A percentile compares a stretch with the other conserved stretches of the same genome.
phyloP scores from a whole-genome alignment of 2,113 vertebrate genomes.

The Indri indri region DNA sequence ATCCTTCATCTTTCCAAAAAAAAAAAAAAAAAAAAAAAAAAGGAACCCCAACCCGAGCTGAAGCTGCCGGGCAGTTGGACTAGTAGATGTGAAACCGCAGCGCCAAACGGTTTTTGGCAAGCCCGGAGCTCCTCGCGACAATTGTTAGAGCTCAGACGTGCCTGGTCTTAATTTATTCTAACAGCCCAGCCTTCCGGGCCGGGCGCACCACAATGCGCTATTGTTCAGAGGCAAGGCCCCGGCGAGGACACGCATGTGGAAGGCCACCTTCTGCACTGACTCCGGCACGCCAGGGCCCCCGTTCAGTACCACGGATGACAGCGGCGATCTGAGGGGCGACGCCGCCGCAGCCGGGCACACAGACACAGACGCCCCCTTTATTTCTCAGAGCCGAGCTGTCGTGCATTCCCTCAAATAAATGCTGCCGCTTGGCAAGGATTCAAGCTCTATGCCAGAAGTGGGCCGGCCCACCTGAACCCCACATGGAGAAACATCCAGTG shows the following conservation, averaged over 20 bases:
- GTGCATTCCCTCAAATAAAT: not conserved
- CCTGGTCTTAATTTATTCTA: not conserved
- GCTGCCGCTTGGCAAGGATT: not conserved
- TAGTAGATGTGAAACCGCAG: not conserved
- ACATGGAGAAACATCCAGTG: not conserved
- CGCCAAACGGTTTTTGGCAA: not conserved
- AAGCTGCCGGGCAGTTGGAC: not conserved
- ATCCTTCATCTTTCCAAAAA: not conserved
- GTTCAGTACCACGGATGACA: rapidly evolving
- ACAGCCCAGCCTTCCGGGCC: not conserved
- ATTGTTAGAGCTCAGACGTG: rapidly evolving
- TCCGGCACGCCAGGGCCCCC: rapidly evolving
- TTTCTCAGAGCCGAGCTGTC: not conserved
- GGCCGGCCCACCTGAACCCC: not conserved
- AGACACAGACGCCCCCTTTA: not conserved
- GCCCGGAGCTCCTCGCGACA: rapidly evolving
- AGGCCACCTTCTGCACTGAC: rapidly evolving
- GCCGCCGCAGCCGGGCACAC: rapidly evolving
- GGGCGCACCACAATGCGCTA: rapidly evolving
- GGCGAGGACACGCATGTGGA: rapidly evolving
- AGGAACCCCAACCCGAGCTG: not conserved
- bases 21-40: not conserved
- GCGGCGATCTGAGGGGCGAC: not conserved
- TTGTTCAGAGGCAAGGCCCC: not conserved
- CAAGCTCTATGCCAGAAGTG: not conserved